phyloP scores from a whole-genome alignment of 2,888 invertebrate genomes.

The Asteroscopus sphinx region DNA sequence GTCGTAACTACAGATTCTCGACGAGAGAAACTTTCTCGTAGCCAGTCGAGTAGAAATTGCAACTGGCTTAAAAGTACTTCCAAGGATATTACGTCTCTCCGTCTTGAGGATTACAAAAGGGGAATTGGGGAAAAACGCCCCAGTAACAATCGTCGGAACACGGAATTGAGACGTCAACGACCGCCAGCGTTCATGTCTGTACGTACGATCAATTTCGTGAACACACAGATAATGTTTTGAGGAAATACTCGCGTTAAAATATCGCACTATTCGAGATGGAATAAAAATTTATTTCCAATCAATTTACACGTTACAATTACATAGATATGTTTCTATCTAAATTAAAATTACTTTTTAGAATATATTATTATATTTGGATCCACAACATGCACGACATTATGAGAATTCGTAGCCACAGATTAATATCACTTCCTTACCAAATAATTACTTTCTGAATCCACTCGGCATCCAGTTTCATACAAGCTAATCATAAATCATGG shows the following conservation, averaged over 20 bases:
- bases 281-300: slow-evolving; percentile 1
- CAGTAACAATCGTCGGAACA: not conserved
- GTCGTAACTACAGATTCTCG: slow-evolving; percentile 15
- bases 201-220: slow-evolving; percentile 2
- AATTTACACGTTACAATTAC: slow-evolving; percentile 22
- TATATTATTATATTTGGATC: slow-evolving; percentile 30
- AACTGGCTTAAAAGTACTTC: slow-evolving; percentile 16
- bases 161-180: slow-evolving; percentile 6
- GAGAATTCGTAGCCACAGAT: slow-evolving; percentile 16
- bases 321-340: slow-evolving; percentile 37
- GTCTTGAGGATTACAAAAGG: slow-evolving; percentile 2
- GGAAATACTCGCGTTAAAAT: slow-evolving; percentile 23
- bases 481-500: slow-evolving; percentile 16
- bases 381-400: slow-evolving; percentile 21
- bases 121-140: not conserved
- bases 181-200: not conserved
- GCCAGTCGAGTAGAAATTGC: slow-evolving; percentile 19
- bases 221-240: slow-evolving; percentile 1
- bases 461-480: slow-evolving; percentile 6
- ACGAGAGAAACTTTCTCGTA: slow-evolving; percentile 7
- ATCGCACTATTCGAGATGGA: not conserved
- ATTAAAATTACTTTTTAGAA: slow-evolving; percentile 33
- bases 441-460: slow-evolving; percentile 28
- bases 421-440: slow-evolving; percentile 45
- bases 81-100: slow-evolving; percentile 7